These are phyloP conservation scores for Turnix velox DNA, from an alignment of 2,113 vertebrate genomes.

Conservation along the genomic window DNA sequence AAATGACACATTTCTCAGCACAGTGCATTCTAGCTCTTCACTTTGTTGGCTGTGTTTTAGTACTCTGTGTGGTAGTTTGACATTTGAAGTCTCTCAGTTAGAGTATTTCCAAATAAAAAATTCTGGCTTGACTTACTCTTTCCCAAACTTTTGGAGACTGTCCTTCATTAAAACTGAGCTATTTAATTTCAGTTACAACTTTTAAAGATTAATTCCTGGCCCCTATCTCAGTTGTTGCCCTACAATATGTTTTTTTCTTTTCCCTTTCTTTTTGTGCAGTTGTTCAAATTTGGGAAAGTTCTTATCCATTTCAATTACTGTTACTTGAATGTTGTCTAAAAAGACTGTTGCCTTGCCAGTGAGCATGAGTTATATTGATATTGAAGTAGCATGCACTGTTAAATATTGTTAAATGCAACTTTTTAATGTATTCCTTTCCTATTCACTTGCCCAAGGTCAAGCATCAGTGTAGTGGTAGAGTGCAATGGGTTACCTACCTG, in stretches of 20 bases:
- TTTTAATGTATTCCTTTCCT: not conserved
- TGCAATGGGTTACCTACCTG: not conserved
- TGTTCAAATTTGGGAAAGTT: not conserved
- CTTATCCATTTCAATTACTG: not conserved
- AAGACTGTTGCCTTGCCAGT: not conserved
- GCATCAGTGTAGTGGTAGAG: not conserved
- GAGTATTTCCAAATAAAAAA: not conserved
- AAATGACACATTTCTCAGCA: not conserved
- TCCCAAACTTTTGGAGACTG: not conserved
- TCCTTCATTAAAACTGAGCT: not conserved
- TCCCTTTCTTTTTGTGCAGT: accelerated
- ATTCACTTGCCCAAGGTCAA: not conserved
- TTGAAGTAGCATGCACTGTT: not conserved
- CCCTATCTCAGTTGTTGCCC: not conserved
- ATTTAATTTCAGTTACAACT: not conserved
- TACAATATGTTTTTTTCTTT: not conserved
- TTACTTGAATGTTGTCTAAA: not conserved
- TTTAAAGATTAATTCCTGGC: not conserved
- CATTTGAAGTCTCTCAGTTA: not conserved
- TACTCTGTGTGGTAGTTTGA: not conserved
- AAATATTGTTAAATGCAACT: not conserved
- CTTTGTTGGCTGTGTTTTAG: not conserved
- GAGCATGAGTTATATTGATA: not conserved
- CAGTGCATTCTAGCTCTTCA: not conserved
- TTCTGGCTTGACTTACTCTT: not conserved